phyloP scores from a whole-genome alignment of 2,888 invertebrate genomes.

The Epistrophe grossulariae region DNA sequence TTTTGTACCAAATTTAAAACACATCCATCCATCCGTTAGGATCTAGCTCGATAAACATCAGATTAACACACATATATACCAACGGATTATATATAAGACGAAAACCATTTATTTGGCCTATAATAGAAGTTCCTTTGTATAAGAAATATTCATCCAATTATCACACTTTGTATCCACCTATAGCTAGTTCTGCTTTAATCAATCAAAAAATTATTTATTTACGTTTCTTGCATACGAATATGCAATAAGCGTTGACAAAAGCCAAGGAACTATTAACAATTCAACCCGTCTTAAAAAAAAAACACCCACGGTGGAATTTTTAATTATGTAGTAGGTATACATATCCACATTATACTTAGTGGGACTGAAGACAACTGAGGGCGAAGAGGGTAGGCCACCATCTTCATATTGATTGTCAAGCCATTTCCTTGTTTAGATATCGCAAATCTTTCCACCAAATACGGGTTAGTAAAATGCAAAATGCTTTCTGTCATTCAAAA shows the following conservation, averaged over 20 bases:
- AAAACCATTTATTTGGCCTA: no score
- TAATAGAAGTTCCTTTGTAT: neutral
- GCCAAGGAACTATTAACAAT: slow-evolving; percentile 31
- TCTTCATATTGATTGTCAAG: slow-evolving; percentile 61
- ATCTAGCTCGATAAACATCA: no score
- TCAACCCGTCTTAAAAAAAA: slow-evolving; percentile 10
- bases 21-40: no score
- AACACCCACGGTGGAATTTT: slow-evolving; percentile 61
- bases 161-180: neutral
- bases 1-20: no score
- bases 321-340: slow-evolving; percentile 32
- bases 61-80: no score
- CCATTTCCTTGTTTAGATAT: slow-evolving; percentile 68
- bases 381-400: slow-evolving; percentile 24
- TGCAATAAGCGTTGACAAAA: neutral
- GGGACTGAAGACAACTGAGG: neutral
- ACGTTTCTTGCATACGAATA: slow-evolving; percentile 44
- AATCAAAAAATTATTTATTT: neutral
- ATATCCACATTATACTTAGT: slow-evolving; percentile 26
- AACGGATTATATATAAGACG: no score
- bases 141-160: slow-evolving; percentile 1
- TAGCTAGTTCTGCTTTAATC: neutral
- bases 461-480: slow-evolving; percentile 67
- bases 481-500: slow-evolving; percentile 62
- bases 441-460: slow-evolving; percentile 64